Base-by-base conservation (phyloP, 2,113 vertebrate genomes). In the Tichodroma muraria region DNA sequence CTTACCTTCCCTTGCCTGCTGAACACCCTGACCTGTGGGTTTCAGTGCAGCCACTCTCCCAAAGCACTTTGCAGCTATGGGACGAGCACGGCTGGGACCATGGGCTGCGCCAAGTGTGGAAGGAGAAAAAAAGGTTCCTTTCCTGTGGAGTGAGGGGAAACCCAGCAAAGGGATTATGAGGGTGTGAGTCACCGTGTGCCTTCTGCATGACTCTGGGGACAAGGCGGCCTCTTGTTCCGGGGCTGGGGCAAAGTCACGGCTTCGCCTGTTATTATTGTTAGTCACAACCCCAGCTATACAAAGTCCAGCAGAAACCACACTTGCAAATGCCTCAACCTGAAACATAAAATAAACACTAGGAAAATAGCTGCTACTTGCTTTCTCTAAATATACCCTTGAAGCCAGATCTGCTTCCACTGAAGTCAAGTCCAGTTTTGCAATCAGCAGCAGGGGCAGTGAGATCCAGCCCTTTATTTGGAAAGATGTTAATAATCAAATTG, bases 321-420 rank as follows among this genome's bases (percentile, higher is more conserved):
- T 89, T 85, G 56, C 52, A 82, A 94, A 95, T 91, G 76, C 54
- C 71, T 89, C 71, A 70, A 95, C 94, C 96, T 95, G 95, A 93
- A 94, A 91, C 57, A 40, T 94, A 88, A 95, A 95, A 91, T 75
- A 95, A 95, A 94, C 93, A 94, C 50, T 38, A 61, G 57, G 72
- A 80, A 95, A 95, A 95, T 40, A 88, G 56, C 57, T 91, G 76
- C 80, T 94, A 80, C 94, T 95, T 91, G 68, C 64, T 95, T 89
- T 83, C 56, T 76, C 80, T 84, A 78, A 94, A 81, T 49, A 57
- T 57, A 45, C 52, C 69, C 60, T 5, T 6, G 56, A 64, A 76
- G 85, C 33, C 61, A 86, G 85, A 86, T 85, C 85, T 85, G 49
- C 56, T 94, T 89, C 84, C 47, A 63, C 59, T 85, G 63, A 72